A percentile compares a stretch with the other conserved stretches of the same genome.
Conservation (phyloP, 2,888 invertebrate species). For the Catotricha subobsoleta region DNA sequence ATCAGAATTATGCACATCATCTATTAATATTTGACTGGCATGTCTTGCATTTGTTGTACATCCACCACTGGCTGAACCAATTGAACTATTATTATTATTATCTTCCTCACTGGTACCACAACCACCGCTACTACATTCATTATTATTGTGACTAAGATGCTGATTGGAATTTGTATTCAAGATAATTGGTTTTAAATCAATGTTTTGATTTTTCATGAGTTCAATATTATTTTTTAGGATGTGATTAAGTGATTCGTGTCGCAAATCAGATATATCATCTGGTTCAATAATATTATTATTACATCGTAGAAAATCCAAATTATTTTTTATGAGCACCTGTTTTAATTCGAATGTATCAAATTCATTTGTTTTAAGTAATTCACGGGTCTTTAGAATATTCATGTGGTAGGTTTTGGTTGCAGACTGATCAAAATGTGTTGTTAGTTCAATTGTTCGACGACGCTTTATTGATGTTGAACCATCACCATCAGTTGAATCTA, state of each 20-base stretch:
- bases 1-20: neutral
- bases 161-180: too few relatives aligned
- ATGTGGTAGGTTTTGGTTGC: neutral
- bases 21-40: too few relatives aligned
- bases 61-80: too few relatives aligned
- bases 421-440: too few relatives aligned
- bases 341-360: neutral
- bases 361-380: neutral
- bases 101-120: too few relatives aligned
- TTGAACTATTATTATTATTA: too few relatives aligned
- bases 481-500: too few relatives aligned
- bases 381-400: neutral
- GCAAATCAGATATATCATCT: neutral
- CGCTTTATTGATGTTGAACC: too few relatives aligned
- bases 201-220: neutral
- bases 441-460: too few relatives aligned
- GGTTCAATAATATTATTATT: neutral
- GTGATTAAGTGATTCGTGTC: neutral
- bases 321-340: neutral
- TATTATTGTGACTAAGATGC: too few relatives aligned
- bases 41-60: too few relatives aligned
- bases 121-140: too few relatives aligned
- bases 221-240: slow-evolving; percentile 1
- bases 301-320: neutral
- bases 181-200: neutral